Evolutionary conservation across 1,140 invertebrate species (phyloP), one percentile per base, ranked within the genome.

Genomic region (Drosophila takahashii): DNA sequence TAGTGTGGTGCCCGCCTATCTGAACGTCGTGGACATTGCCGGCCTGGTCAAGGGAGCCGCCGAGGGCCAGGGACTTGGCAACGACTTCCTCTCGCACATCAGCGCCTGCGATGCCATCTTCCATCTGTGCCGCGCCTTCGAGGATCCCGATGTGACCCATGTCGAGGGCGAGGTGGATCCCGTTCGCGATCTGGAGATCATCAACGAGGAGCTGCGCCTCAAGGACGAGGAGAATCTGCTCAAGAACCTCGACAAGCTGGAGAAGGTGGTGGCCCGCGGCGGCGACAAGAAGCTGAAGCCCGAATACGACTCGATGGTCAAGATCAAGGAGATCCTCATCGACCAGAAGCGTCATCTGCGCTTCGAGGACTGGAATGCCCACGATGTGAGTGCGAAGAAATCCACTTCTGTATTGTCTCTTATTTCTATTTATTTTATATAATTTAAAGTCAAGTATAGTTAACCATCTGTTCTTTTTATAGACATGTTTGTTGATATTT

Each of bases 51-150:
- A 99, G 91, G 99, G 99, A 39, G 99, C 99, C 4, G 96, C 98
- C 15, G 98, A 99, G 92, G 99, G 99, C 1, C 98, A 99, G 93
- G 99, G 99, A 3, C 93, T 99, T 15, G 99, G 99, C 86, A 99
- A 99, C 93, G 98, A 97, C 67, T 99, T 99, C 93, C 94, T 99
- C 4, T 99, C 98, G 3, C 98, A 99, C 93, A 99, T 99, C 84
- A 98, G 96, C 92, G 98, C 98, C 7, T 99, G 99, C 92, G 99
- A 99, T 93, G 98, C 98, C n/a, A 96, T 99, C 77, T 99, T 99
- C 92, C 98, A 99, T 93, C 94, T 99, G 60, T 97, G 97, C 89
- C 95, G 99, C 92, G 98, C 98, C 18, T 99, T 99, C 92, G 98
- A 99, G 73, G 98, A 99, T 92, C 98, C 98, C 53, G 98, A 99